phyloP scores from a whole-genome alignment of 2,888 invertebrate genomes.

The Boloria selene region DNA sequence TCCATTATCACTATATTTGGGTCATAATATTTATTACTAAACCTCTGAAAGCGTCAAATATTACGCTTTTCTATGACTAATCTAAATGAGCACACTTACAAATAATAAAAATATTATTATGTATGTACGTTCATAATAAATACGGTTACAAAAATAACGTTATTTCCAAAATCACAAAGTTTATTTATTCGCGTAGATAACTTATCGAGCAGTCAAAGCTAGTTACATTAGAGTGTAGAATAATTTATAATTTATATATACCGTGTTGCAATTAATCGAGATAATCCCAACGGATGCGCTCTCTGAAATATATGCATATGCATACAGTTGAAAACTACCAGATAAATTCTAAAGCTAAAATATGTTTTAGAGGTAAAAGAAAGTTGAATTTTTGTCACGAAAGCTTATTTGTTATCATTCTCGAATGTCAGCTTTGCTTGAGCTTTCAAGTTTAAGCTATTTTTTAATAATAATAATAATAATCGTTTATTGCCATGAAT shows the following conservation, averaged over 20 bases:
- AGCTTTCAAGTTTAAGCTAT: no score
- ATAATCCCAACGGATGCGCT: constrained; percentile 33
- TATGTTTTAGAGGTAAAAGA: constrained; percentile 22
- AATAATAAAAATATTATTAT: no score
- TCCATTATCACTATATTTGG: no score
- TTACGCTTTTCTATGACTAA: no score
- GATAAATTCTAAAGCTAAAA: constrained; percentile 21
- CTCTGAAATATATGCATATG: constrained; percentile 30
- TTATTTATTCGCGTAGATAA: neutral
- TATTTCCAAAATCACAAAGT: neutral
- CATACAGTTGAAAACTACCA: constrained; percentile 29
- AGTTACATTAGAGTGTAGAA: constrained; percentile 26
- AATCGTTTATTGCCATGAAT: no score
- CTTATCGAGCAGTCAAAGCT: constrained; percentile 25
- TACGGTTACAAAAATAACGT: neutral
- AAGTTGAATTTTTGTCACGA: neutral
- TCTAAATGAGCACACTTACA: no score
- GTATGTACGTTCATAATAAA: no score
- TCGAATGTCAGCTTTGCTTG: no score
- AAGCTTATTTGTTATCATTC: neutral
- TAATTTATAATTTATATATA: constrained; percentile 32
- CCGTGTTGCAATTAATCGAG: constrained; percentile 33
- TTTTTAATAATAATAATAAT: no score
- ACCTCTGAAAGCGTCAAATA: no score
- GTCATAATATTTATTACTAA: no score